A percentile compares a stretch with the other conserved stretches of the same genome.
phyloP scores from a whole-genome alignment of 2,888 invertebrate species.

The Glyphotaelius pellucidus region DNA sequence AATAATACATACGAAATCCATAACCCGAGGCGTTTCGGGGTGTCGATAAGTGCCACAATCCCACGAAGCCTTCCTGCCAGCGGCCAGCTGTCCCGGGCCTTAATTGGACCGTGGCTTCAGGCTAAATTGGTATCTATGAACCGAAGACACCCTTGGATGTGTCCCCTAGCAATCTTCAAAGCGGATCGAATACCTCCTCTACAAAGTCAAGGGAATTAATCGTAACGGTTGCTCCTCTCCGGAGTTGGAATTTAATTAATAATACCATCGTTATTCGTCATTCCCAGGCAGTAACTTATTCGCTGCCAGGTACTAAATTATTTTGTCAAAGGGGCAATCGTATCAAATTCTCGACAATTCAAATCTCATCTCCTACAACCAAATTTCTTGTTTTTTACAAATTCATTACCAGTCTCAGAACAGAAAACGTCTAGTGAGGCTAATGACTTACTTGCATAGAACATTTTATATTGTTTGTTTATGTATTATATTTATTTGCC shows the following conservation, averaged over 20 bases:
- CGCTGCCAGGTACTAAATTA: no score
- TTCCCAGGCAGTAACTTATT: not conserved
- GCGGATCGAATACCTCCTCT: conserved; percentile 33
- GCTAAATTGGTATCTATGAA: conserved; percentile 47
- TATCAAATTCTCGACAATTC: not conserved
- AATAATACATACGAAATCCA: conserved; percentile 26
- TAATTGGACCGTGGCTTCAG: conserved; percentile 59
- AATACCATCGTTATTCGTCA: not conserved
- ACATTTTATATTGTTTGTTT: no score
- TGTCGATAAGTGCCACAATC: conserved; percentile 53
- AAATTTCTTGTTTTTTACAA: no score
- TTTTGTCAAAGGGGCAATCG: not conserved
- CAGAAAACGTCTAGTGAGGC: no score
- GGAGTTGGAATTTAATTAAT: conserved; percentile 25
- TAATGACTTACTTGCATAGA: no score
- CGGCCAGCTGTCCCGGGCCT: conserved; percentile 42
- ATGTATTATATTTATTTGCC: no score
- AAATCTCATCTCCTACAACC: no score
- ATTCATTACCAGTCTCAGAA: no score
- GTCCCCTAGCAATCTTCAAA: conserved; percentile 42
- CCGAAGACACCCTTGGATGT: conserved; percentile 30
- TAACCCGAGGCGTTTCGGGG: conserved; percentile 48
- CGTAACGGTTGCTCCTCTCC: conserved; percentile 16
- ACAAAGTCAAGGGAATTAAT: conserved; percentile 28
- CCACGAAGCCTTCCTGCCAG: conserved; percentile 12